A percentile compares a stretch with the other conserved stretches of the same genome.
Evolutionary conservation across 2,888 invertebrate genomes (phyloP).

Genomic region (Aleiodes alternator): DNA sequence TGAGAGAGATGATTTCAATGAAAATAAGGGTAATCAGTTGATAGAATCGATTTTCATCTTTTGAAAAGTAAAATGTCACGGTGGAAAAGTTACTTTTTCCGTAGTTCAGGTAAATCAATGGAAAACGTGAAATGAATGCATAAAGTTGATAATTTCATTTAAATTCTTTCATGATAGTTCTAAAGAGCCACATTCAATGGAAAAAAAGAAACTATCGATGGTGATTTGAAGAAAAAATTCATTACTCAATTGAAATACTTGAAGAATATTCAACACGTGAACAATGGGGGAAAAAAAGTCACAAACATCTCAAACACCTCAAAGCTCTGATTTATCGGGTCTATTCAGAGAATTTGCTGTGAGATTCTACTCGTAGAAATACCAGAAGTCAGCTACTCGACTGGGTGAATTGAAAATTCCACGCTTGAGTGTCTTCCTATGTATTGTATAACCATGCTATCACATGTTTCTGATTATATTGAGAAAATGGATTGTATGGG

Average conservation of each 20-base stretch:
- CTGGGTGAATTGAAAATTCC: constrained; percentile 19
- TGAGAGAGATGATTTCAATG: background rate
- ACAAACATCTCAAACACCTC: background rate
- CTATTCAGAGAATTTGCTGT: background rate
- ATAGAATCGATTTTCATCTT: background rate
- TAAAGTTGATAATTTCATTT: no score
- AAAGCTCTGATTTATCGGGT: background rate
- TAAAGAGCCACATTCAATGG: no score
- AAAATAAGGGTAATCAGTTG: background rate
- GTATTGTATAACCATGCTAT: background rate
- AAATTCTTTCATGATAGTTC: no score
- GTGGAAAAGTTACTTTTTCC: background rate
- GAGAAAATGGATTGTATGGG: no score
- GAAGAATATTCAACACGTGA: background rate
- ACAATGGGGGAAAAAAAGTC: background rate
- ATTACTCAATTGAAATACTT: no score
- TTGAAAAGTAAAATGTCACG: no score
- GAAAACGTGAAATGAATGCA: background rate
- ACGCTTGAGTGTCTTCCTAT: background rate
- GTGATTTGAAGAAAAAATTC: no score
- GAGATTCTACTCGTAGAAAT: background rate
- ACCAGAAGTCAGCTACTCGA: constrained; percentile 8
- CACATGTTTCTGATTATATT: background rate
- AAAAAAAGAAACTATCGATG: no score
- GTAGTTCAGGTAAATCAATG: background rate